Base-by-base conservation (phyloP, 2,113 vertebrate species). In the Ageneiosus marmoratus region DNA sequence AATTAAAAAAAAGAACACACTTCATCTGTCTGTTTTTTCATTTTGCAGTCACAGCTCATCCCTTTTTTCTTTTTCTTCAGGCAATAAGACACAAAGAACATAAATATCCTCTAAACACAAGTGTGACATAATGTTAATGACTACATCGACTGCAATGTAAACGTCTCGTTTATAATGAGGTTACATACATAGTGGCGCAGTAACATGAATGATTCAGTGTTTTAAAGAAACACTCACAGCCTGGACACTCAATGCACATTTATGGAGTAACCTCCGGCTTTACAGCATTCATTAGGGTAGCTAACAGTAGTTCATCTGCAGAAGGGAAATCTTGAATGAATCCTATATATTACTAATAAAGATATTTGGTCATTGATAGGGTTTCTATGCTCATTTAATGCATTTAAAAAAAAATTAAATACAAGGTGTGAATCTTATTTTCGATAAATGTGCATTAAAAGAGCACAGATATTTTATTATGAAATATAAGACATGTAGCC, bases 41-140 rank as follows among this genome's bases (percentile, higher is more conserved):
- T 53, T 32, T 32, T 34, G 13, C 62, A 77, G 53, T 79, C 65
- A 79, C 44, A n/a, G 18, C 48, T 16, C 6, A 5, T 51, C 5
- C 13, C n/a, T n/a, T 72, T 69, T 69, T 24, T 11, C 9, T 13
- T 24, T 53, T 60, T 60, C 5, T 20, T 4, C 22, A 51, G 76
- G 51, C 72, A 83, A 79, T 51, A 55, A 5, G 51, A 85, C 74
- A 55, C 12, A 58, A 85, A 78, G 50, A 51, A 80, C 27, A 16
- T 16, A 20, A 81, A 75, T 79, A 82, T 12, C 10, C 24, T n/a
- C n/a, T 46, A 2, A 46, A 81, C 29, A 10, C 2, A 69, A 74
- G 81, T 32, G 22, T 62, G 24, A 63, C 13, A 46, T 18, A n/a
- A 84, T 74, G 81, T 84, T 53, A 77, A 50, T 80, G 83, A 83